phyloP scores from a whole-genome alignment of 2,888 invertebrate genomes.

The Acanthopleura granulata region DNA sequence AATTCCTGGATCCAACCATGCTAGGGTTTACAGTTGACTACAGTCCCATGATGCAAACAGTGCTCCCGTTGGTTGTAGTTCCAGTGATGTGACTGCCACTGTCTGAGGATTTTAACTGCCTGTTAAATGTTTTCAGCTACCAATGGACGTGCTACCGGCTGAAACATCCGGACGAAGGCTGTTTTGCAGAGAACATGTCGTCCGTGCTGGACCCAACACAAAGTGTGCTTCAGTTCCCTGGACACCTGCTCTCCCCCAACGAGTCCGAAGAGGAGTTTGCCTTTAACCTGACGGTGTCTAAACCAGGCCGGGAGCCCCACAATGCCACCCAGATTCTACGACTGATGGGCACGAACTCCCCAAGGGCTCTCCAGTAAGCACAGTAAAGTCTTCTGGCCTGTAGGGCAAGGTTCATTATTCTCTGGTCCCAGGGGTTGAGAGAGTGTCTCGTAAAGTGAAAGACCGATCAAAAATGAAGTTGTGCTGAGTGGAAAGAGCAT shows the following conservation, averaged over 20 bases:
- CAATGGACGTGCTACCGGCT: constrained; percentile 32
- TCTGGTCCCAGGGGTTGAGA: too few relatives aligned
- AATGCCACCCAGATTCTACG: constrained; percentile 47
- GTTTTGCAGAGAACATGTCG: constrained; percentile 33
- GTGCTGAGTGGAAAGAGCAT: too few relatives aligned
- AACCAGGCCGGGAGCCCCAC: constrained; percentile 29
- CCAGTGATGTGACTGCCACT: too few relatives aligned
- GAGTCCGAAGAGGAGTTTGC: constrained; percentile 36
- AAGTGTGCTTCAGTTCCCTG: constrained; percentile 34
- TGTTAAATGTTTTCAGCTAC: constrained; percentile 26
- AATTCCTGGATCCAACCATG: too few relatives aligned
- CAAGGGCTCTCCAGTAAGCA: neutral
- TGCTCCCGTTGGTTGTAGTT: too few relatives aligned
- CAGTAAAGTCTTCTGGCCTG: neutral
- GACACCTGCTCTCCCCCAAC: constrained; percentile 29
- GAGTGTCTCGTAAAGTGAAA: too few relatives aligned
- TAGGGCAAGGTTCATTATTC: too few relatives aligned
- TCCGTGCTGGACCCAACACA: constrained; percentile 28
- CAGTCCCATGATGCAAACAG: too few relatives aligned
- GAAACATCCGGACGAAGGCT: constrained; percentile 15
- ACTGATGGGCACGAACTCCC: neutral
- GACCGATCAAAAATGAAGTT: too few relatives aligned
- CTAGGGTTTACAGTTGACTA: too few relatives aligned
- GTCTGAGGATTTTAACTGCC: too few relatives aligned
- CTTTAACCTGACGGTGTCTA: constrained; percentile 49